Evolutionary conservation across 2,113 vertebrate species (phyloP).

Genomic region (Aegithalos caudatus): DNA sequence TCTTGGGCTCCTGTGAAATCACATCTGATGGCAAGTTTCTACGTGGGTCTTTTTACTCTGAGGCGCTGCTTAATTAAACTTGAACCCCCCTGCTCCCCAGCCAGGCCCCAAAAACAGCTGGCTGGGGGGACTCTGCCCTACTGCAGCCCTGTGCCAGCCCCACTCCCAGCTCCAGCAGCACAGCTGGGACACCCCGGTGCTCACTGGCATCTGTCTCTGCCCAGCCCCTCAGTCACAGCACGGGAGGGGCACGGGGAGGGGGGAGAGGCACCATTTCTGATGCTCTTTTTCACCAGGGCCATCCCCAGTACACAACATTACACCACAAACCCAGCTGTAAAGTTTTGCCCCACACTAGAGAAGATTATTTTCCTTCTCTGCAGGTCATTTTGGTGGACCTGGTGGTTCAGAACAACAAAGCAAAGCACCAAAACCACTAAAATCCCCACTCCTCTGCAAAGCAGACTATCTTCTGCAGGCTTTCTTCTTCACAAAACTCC

Average conservation of each 20-base stretch:
- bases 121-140: background rate
- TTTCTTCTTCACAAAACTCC: background rate
- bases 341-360: background rate
- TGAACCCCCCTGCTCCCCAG: background rate
- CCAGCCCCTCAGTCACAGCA: rapidly evolving
- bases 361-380: background rate
- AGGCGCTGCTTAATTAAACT: background rate
- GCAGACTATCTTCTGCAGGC: background rate
- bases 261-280: background rate
- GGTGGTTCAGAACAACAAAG: background rate
- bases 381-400: background rate
- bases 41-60: background rate
- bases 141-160: rapidly evolving
- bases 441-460: background rate
- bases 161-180: background rate
- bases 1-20: background rate
- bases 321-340: background rate
- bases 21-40: background rate
- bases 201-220: rapidly evolving
- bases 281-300: background rate
- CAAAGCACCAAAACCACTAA: background rate
- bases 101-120: background rate
- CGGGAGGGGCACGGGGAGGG: rapidly evolving
- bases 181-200: rapidly evolving
- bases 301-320: too few relatives aligned